Percentiles rank a stretch among this genome's conserved stretches.
Conservation (phyloP, 2,888 invertebrate species). For the Myopa testacea region DNA sequence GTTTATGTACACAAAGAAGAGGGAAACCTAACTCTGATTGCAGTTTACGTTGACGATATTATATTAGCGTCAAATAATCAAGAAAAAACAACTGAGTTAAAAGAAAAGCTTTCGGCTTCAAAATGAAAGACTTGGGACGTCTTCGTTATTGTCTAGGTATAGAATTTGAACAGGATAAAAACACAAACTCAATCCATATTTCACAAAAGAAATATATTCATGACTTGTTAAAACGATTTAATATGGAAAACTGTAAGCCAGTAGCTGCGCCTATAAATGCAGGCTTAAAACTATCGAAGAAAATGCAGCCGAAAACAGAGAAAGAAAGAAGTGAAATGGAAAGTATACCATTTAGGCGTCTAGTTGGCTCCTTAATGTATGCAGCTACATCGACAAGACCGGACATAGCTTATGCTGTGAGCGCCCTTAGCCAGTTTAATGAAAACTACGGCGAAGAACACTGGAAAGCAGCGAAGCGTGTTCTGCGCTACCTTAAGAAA, state of each 20-base stretch:
- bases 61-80: constrained; percentile 37
- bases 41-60: constrained; percentile 22
- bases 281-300: background rate
- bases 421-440: constrained; percentile 42
- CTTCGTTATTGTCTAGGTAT: constrained; percentile 1
- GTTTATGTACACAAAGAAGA: background rate
- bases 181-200: background rate
- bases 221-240: background rate
- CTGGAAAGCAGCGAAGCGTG: constrained; percentile 41
- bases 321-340: background rate
- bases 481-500: constrained; percentile 39
- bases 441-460: constrained; percentile 38
- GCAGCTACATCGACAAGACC: constrained; percentile 41
- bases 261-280: background rate
- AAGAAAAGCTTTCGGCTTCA: constrained; percentile 34
- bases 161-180: background rate
- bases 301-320: background rate
- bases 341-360: constrained; percentile 30
- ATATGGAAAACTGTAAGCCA: background rate
- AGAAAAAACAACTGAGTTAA: constrained; percentile 17
- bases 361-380: constrained; percentile 45
- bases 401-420: constrained; percentile 40
- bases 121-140: constrained; percentile 34
- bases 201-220: background rate
- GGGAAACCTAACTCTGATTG: background rate